These are phyloP conservation scores for Bellardia pandia DNA, from an alignment of 2,888 invertebrate genomes.

Conservation along the genomic window DNA sequence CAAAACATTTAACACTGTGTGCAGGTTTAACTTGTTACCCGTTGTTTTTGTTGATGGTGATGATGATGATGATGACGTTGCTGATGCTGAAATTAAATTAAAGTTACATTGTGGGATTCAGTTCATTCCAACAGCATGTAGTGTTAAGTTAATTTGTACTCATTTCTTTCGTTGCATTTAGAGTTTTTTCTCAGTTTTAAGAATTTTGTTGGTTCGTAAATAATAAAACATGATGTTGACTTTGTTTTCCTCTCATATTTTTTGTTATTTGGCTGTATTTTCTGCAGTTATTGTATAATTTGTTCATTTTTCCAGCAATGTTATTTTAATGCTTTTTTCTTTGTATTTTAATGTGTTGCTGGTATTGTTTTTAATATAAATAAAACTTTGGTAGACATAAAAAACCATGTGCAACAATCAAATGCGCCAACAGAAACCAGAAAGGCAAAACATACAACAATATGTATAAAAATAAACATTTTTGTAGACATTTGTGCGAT, in stretches of 20 bases:
- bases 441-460: background rate
- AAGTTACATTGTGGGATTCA: slow-evolving; percentile 65
- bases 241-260: slow-evolving; percentile 11
- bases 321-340: slow-evolving; percentile 42
- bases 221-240: slow-evolving; percentile 49
- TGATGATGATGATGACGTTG: background rate
- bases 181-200: background rate
- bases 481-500: slow-evolving; percentile 13
- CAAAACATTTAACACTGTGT: slow-evolving; percentile 52
- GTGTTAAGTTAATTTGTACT: slow-evolving; percentile 64
- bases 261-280: slow-evolving; percentile 3
- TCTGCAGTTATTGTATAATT: slow-evolving; percentile 35
- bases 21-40: slow-evolving; percentile 30
- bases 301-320: slow-evolving; percentile 44
- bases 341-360: slow-evolving; percentile 39
- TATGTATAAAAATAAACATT: slow-evolving; percentile 17
- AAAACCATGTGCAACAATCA: slow-evolving; percentile 52
- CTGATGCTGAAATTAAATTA: slow-evolving; percentile 48
- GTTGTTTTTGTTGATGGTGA: background rate
- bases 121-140: slow-evolving; percentile 47
- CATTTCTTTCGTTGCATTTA: slow-evolving; percentile 12
- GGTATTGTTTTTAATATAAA: slow-evolving; percentile 51
- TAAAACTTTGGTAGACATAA: slow-evolving; percentile 61
- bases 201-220: background rate
- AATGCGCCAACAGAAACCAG: background rate